Conservation (phyloP, 2,113 vertebrate species). For the Serilophus lunatus region DNA sequence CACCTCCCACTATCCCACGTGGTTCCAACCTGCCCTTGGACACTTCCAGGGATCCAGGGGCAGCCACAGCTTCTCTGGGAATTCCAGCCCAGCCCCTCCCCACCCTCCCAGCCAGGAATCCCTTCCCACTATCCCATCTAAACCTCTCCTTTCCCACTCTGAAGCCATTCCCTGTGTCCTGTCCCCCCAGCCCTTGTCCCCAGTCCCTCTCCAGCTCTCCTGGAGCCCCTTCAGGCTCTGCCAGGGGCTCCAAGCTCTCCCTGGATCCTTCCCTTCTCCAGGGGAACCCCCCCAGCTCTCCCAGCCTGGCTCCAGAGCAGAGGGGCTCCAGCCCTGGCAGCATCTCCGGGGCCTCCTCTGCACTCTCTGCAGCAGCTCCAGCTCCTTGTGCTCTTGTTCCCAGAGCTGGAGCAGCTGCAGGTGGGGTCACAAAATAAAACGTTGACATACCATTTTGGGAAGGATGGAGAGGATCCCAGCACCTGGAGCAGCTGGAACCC, state of each 20-base stretch:
- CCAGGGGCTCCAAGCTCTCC: neutral
- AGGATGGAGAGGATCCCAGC: neutral
- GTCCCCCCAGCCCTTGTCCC: neutral
- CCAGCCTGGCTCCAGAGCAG: neutral
- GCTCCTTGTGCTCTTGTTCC: neutral
- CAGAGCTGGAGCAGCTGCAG: neutral
- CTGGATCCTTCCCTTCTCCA: neutral
- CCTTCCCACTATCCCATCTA: neutral
- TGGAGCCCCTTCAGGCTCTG: neutral
- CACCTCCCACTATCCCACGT: accelerated
- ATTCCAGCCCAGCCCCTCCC: neutral
- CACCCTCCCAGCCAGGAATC: accelerated
- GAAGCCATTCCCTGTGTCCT: neutral
- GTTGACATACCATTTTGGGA: neutral
- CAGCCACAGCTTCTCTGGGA: neutral
- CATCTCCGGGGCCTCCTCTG: neutral
- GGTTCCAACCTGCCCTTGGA: accelerated
- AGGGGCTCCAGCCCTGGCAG: neutral
- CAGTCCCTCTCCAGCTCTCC: neutral
- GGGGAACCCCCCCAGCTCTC: neutral
- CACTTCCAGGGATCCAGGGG: neutral
- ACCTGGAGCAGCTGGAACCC: neutral
- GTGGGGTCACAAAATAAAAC: neutral
- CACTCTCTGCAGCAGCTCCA: neutral
- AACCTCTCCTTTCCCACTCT: neutral